phyloP scores from a whole-genome alignment of 2,797 vertebrate species.

The Astyanax mexicanus region DNA sequence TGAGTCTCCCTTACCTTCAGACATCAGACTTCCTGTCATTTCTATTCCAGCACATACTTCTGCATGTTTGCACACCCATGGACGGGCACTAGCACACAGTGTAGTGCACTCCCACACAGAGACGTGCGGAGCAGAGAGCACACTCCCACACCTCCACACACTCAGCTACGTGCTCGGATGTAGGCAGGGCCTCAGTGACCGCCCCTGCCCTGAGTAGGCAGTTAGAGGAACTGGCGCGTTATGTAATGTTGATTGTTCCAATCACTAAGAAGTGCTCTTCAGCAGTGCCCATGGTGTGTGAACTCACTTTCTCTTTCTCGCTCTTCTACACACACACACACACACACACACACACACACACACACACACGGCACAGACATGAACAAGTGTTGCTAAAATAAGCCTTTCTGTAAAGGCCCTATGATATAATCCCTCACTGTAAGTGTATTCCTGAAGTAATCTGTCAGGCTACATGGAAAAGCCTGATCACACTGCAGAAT shows the following conservation, averaged over 20 bases:
- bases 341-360: background rate
- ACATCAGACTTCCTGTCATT: background rate
- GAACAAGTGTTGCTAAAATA: conserved; percentile 20
- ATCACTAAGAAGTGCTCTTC: conserved; percentile 8
- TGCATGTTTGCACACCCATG: background rate
- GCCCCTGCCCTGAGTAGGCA: conserved; percentile 30
- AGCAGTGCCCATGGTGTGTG: background rate
- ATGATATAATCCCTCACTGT: conserved; percentile 13
- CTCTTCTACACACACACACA: background rate
- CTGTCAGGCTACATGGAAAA: background rate
- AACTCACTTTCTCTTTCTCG: background rate
- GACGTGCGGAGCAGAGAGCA: conserved; percentile 28
- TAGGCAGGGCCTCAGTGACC: conserved; percentile 26
- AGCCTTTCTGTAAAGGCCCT: background rate
- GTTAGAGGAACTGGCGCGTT: conserved; percentile 6
- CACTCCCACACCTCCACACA: conserved; percentile 34
- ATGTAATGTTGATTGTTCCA: conserved; percentile 25
- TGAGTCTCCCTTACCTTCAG: background rate
- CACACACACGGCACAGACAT: background rate
- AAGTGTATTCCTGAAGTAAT: background rate
- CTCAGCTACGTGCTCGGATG: conserved; percentile 5
- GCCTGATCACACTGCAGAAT: background rate
- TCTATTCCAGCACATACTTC: background rate
- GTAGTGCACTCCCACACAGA: conserved; percentile 27
- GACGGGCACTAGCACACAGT: conserved; percentile 4